phyloP scores from a whole-genome alignment of 2,113 vertebrate genomes.

The Toxostoma redivivum region DNA sequence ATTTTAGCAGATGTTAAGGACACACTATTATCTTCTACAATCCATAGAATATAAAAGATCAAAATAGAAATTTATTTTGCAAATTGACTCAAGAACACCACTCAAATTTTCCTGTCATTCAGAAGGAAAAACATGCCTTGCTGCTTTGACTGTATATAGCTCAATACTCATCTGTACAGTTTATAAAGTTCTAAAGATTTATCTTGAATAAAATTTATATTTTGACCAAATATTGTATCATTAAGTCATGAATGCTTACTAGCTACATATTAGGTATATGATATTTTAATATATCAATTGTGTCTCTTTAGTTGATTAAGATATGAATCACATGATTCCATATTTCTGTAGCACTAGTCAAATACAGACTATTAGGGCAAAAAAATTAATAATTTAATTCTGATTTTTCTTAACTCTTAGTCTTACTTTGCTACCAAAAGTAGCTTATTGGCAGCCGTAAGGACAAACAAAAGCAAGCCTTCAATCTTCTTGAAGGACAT shows the following conservation, averaged over 20 bases:
- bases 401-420: background rate
- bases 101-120: background rate
- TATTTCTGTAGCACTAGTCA: background rate
- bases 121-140: background rate
- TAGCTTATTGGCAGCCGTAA: background rate
- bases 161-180: background rate
- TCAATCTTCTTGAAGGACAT: background rate
- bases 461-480: background rate
- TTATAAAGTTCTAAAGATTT: background rate
- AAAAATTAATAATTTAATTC: background rate
- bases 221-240: background rate
- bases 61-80: background rate
- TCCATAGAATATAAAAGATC: background rate
- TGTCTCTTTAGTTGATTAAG: background rate
- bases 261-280: background rate
- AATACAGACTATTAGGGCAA: background rate
- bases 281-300: background rate
- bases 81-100: background rate
- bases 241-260: background rate
- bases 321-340: background rate
- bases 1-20: background rate
- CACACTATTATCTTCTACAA: background rate
- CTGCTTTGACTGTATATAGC: background rate
- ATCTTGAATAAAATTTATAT: background rate
- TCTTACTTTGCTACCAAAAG: background rate